Conservation (phyloP, 92 coral and sea anemone genomes). For the Plumapathes pennacea region DNA sequence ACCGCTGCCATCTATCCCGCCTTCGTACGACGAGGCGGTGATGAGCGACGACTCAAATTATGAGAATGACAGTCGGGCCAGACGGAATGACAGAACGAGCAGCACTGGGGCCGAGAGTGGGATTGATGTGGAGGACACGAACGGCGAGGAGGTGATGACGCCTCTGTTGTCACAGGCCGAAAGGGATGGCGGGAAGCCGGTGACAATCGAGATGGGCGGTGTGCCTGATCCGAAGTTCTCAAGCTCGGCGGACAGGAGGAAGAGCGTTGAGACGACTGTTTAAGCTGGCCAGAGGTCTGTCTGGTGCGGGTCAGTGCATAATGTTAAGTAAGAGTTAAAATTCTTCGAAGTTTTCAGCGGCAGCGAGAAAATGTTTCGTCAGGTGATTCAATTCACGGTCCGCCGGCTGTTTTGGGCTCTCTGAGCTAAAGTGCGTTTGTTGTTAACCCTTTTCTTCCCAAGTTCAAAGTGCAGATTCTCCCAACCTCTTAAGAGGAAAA, state of each 20-base stretch:
- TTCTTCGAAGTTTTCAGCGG: no score
- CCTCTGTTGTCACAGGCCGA: constrained; percentile 15
- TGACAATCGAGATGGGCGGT: constrained; percentile 9
- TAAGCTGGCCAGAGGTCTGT: no score
- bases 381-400: no score
- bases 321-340: no score
- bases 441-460: no score
- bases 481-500: no score
- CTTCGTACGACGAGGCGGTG: constrained; percentile 41
- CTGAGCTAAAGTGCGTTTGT: no score
- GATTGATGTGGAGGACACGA: constrained; percentile 15
- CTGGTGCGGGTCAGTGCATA: no score
- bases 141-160: constrained; percentile 4
- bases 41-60: neutral
- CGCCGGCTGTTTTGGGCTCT: no score
- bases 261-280: no score
- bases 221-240: constrained; percentile 11
- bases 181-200: constrained; percentile 6
- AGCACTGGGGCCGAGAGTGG: constrained; percentile 31
- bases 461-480: no score
- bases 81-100: neutral
- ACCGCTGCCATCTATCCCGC: constrained; percentile 48
- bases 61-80: neutral
- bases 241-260: neutral
- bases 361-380: no score